Evolutionary conservation across 2,113 vertebrate species (phyloP).

Genomic region (Poeciliopsis turrubarensis): DNA sequence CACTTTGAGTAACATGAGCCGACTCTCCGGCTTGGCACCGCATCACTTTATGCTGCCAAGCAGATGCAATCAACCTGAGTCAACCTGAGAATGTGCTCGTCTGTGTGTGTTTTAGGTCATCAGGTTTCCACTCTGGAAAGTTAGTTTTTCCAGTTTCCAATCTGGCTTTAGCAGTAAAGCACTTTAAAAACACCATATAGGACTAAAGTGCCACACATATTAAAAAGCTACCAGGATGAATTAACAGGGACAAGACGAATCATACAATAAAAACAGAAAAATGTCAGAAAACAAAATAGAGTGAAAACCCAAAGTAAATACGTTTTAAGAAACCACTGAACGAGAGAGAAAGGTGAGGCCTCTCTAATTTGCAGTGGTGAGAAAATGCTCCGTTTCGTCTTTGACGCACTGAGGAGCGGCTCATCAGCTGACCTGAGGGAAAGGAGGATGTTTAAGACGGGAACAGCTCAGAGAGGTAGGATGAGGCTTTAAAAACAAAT

Average conservation of each 20-base stretch:
- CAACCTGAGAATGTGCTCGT: conserved; percentile 16
- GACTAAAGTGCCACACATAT: neutral
- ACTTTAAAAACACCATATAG: neutral
- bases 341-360: neutral
- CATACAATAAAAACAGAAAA: neutral
- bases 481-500: neutral
- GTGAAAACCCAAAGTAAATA: neutral
- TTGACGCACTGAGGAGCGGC: neutral
- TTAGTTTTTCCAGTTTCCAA: neutral
- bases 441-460: neutral
- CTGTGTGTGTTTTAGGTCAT: conserved; percentile 37
- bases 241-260: too few species aligned
- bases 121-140: conserved; percentile 33
- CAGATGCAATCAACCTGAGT: conserved; percentile 45
- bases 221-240: too few species aligned
- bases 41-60: conserved; percentile 39
- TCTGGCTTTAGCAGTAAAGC: neutral
- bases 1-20: conserved; percentile 50
- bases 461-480: neutral
- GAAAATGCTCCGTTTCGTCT: too few species aligned
- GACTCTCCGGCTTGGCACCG: conserved; percentile 33
- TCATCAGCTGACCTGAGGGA: neutral
- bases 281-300: neutral
- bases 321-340: neutral
- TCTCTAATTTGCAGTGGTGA: neutral